These are phyloP conservation scores for Microctenopoma stevenorrisi DNA, from an alignment of 2,797 vertebrate species.

Conservation along the genomic window DNA sequence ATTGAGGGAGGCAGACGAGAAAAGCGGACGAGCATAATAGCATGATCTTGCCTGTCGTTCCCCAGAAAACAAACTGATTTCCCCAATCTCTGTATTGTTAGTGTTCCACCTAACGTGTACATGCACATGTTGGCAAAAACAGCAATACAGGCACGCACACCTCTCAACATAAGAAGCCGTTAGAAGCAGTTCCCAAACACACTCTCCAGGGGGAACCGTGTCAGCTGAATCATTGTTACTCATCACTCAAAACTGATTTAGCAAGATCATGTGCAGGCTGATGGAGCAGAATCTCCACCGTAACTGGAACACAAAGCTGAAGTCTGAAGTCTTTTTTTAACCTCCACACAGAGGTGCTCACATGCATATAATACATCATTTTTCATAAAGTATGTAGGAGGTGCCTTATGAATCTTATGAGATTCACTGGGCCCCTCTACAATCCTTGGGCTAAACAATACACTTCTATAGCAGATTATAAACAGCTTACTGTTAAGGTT, in stretches of 20 bases:
- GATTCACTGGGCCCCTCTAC: conserved; percentile 43
- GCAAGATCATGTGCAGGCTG: conserved; percentile 50
- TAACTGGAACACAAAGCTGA: conserved; percentile 64
- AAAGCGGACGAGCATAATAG: conserved; percentile 47
- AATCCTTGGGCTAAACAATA: conserved; percentile 57
- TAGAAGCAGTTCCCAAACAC: conserved; percentile 56
- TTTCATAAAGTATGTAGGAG: conserved; percentile 57
- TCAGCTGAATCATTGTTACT: conserved; percentile 60
- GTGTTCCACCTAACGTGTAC: conserved; percentile 52
- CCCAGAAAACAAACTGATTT: conserved; percentile 79
- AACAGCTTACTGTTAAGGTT: conserved; percentile 52
- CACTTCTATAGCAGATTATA: conserved; percentile 54
- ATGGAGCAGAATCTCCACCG: conserved; percentile 60
- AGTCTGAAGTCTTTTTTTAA: conserved; percentile 48
- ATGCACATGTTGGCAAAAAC: conserved; percentile 21
- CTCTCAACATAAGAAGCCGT: conserved; percentile 41
- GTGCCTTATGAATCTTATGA: conserved; percentile 58
- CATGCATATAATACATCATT: conserved; percentile 40
- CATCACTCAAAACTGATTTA: conserved; percentile 60
- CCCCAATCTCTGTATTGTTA: conserved; percentile 78
- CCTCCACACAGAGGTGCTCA: conserved; percentile 32
- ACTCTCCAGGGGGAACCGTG: conserved; percentile 50
- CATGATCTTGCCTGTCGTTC: conserved; percentile 67
- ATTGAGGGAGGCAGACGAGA: conserved; percentile 50
- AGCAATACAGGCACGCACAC: conserved; percentile 20